Evolutionary conservation across 2,888 invertebrate species (phyloP).

Genomic region (Nemotelus nigrinus): DNA sequence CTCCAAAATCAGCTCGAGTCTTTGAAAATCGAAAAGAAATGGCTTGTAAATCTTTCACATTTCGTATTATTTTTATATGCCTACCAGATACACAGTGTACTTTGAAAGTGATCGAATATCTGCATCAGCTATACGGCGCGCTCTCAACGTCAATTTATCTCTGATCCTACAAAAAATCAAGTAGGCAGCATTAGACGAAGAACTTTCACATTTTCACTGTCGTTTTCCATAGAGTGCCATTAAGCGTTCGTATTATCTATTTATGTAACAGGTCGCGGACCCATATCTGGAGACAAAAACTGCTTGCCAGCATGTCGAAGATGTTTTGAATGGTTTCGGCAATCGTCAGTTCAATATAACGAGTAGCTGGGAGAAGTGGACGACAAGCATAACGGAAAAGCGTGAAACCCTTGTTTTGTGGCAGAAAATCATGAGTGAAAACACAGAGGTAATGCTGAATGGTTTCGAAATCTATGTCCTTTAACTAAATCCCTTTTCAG

Average conservation of each 20-base stretch:
- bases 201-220: conserved; percentile 14
- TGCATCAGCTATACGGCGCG: background rate
- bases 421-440: conserved; percentile 71
- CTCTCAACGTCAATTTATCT: conserved; percentile 31
- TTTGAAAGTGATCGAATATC: too few species aligned
- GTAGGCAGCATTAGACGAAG: conserved; percentile 20
- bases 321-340: conserved; percentile 74
- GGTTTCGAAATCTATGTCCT: conserved; percentile 8
- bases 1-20: conserved; percentile 47
- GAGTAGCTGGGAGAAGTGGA: conserved; percentile 77
- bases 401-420: conserved; percentile 66
- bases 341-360: conserved; percentile 73
- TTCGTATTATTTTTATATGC: background rate
- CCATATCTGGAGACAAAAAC: conserved; percentile 75
- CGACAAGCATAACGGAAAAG: conserved; percentile 72
- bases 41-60: conserved; percentile 24
- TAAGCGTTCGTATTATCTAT: conserved; percentile 56
- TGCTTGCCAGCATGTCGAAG: conserved; percentile 74
- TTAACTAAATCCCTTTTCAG: conserved; percentile 59
- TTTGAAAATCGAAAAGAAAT: conserved; percentile 40
- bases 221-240: conserved; percentile 38
- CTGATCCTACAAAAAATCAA: conserved; percentile 1
- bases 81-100: too few species aligned
- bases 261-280: conserved; percentile 70
- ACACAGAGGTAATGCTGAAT: conserved; percentile 69